Evolutionary conservation across 2,113 vertebrate genomes (phyloP).

Genomic region (Polypterus senegalus): DNA sequence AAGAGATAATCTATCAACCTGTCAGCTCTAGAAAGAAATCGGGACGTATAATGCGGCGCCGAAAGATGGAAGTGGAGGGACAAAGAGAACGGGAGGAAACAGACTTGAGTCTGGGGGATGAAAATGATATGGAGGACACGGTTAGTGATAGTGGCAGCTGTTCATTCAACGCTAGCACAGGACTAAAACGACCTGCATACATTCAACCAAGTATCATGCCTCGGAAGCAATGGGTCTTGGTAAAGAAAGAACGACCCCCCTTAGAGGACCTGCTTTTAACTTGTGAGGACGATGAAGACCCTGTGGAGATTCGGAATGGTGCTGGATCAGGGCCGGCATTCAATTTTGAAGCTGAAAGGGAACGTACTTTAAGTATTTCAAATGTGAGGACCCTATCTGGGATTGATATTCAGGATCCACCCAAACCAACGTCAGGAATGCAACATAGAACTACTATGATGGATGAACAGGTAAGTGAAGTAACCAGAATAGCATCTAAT

Average conservation of each 20-base stretch:
- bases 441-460: constrained; percentile 35
- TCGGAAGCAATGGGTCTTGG: constrained; percentile 76
- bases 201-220: constrained; percentile 67
- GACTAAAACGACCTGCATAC: constrained; percentile 47
- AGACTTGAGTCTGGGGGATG: constrained; percentile 34
- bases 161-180: constrained; percentile 50
- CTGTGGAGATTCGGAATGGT: constrained; percentile 18
- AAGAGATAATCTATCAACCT: constrained; percentile 13
- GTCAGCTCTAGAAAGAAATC: not conserved
- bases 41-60: not conserved
- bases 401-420: not conserved
- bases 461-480: not conserved
- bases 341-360: constrained; percentile 24
- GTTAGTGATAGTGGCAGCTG: constrained; percentile 63
- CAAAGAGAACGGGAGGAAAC: constrained; percentile 29
- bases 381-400: constrained; percentile 66
- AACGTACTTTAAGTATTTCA: constrained; percentile 60
- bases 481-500: no score
- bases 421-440: not conserved
- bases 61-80: constrained; percentile 17
- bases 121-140: constrained; percentile 58
- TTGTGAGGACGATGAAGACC: constrained; percentile 66
- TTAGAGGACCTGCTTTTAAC: constrained; percentile 69
- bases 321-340: constrained; percentile 32
- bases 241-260: constrained; percentile 61